Evolutionary conservation across 2,888 invertebrate genomes (phyloP).

Genomic region (Dichetophora obliterata): DNA sequence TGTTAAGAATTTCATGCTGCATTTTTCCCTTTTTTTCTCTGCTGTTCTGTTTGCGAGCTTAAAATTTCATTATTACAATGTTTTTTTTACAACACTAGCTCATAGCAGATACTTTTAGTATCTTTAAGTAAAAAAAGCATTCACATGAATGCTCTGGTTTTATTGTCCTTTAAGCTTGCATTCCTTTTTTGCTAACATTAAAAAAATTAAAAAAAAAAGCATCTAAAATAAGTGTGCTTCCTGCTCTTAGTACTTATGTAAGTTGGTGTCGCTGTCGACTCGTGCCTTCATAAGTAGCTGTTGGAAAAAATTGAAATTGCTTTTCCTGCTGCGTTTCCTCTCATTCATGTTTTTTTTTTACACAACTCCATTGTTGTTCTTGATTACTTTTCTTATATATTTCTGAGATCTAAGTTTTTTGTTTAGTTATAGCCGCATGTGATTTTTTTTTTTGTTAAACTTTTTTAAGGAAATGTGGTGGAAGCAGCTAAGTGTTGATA

Average conservation of each 20-base stretch:
- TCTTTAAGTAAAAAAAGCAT: too few relatives aligned
- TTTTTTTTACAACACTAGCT: neutral
- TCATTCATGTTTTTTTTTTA: neutral
- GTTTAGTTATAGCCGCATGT: neutral
- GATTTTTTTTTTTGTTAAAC: neutral
- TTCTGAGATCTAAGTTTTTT: neutral
- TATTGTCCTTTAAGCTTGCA: too few relatives aligned
- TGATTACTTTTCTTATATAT: too few relatives aligned
- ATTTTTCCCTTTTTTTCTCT: neutral
- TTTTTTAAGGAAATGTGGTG: neutral
- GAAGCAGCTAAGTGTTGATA: neutral
- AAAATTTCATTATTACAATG: neutral
- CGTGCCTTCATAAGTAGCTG: neutral
- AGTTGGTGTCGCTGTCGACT: neutral
- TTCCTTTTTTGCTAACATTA: too few relatives aligned
- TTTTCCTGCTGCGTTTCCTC: constrained; percentile 1
- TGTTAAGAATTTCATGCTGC: neutral
- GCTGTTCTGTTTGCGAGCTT: neutral
- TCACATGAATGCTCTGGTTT: too few relatives aligned
- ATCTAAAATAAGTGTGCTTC: neutral
- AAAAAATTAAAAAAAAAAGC: neutral
- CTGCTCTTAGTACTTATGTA: neutral
- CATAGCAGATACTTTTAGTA: neutral
- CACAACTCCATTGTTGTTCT: neutral
- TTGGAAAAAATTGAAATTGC: constrained; percentile 8